Percentiles rank a stretch among this genome's conserved stretches.
phyloP scores from a whole-genome alignment of 2,888 invertebrate genomes.

The Clepsis dumicolana region DNA sequence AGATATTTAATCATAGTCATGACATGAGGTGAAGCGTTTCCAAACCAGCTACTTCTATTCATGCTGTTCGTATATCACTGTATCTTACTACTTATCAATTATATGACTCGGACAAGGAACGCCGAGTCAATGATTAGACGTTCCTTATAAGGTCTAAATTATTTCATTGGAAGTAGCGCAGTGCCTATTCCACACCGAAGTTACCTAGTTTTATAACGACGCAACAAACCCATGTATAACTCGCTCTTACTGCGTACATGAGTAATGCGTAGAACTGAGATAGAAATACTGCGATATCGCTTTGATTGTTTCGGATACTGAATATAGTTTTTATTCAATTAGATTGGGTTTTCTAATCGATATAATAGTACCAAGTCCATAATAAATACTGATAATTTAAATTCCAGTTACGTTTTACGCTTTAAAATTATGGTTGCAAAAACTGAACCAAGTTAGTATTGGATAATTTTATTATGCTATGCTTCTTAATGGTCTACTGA shows the following conservation, averaged over 20 bases:
- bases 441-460: slow-evolving; percentile 28
- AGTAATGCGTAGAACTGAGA: not conserved
- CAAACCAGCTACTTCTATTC: not conserved
- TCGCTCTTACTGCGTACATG: not conserved
- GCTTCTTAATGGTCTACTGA: slow-evolving; percentile 1
- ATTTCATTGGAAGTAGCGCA: slow-evolving; percentile 52
- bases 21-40: too few species aligned
- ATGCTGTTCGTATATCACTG: slow-evolving; percentile 37
- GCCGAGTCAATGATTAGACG: slow-evolving; percentile 52
- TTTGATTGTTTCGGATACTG: not conserved
- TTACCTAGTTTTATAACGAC: not conserved
- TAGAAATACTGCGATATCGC: not conserved
- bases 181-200: not conserved
- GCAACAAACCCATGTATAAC: not conserved
- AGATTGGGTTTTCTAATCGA: slow-evolving; percentile 44
- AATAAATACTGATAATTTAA: slow-evolving; percentile 23
- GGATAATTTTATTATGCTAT: slow-evolving; percentile 11
- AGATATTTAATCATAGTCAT: too few species aligned
- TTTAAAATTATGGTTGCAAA: slow-evolving; percentile 16
- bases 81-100: slow-evolving; percentile 34
- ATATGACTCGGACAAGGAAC: slow-evolving; percentile 9
- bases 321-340: slow-evolving; percentile 48
- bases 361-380: slow-evolving; percentile 35
- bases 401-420: slow-evolving; percentile 17
- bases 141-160: slow-evolving; percentile 55